Evolutionary conservation across 2,888 invertebrate genomes (phyloP).

Genomic region (Cheilosia vulpina): DNA sequence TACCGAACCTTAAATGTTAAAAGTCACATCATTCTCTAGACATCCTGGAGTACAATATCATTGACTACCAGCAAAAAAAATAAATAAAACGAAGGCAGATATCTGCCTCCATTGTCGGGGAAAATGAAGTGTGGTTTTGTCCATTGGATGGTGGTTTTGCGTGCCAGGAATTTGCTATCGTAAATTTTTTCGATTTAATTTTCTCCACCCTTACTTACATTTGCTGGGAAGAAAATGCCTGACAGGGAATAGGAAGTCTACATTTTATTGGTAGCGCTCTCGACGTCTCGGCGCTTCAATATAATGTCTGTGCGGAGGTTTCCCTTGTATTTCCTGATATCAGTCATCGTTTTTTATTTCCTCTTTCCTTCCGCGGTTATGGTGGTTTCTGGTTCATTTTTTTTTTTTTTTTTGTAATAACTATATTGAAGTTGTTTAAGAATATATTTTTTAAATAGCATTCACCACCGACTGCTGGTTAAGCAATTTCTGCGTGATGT

Average conservation of each 20-base stretch:
- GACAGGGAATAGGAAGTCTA: slow-evolving; percentile 45
- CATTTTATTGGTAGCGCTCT: slow-evolving; percentile 44
- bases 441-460: slow-evolving; percentile 31
- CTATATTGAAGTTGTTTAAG: slow-evolving; percentile 47
- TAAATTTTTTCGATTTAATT: slow-evolving; percentile 36
- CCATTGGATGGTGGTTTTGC: slow-evolving; percentile 33
- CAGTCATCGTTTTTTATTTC: slow-evolving; percentile 29
- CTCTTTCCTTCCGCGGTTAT: slow-evolving; percentile 41
- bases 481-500: slow-evolving; percentile 13
- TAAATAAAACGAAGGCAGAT: not conserved
- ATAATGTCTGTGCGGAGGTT: slow-evolving; percentile 24
- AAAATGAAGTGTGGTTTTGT: slow-evolving; percentile 49
- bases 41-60: slow-evolving; percentile 27
- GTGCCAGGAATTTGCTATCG: slow-evolving; percentile 63
- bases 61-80: slow-evolving; percentile 31
- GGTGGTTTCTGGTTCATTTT: not conserved
- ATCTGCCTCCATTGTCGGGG: slow-evolving; percentile 1
- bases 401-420: slow-evolving; percentile 28
- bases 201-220: not conserved
- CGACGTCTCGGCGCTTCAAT: slow-evolving; percentile 1
- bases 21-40: slow-evolving; percentile 35
- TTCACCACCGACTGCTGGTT: slow-evolving; percentile 19
- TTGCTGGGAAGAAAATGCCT: not conserved
- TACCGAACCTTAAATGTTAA: not conserved
- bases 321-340: slow-evolving; percentile 45